Evolutionary conservation across 92 coral and sea anemone genomes (phyloP).

Genomic region (Bergia puertoricense): DNA sequence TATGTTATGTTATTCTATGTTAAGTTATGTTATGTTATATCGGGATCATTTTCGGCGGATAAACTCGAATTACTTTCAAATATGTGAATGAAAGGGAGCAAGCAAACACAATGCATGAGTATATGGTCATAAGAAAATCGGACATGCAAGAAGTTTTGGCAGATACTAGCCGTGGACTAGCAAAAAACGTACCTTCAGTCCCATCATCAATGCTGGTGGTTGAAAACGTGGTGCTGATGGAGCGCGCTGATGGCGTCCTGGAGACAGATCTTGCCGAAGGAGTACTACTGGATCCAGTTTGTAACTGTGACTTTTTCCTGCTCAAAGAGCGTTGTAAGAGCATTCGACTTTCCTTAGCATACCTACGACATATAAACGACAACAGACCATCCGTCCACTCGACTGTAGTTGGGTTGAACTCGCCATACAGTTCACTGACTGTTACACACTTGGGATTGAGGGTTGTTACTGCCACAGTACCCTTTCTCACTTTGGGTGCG

Average conservation of each 20-base stretch:
- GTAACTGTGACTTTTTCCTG: slow-evolving; percentile 46
- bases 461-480: slow-evolving; percentile 72
- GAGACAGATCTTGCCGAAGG: slow-evolving; percentile 45
- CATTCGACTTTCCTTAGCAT: slow-evolving; percentile 73
- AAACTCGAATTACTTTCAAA: too few relatives aligned
- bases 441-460: slow-evolving; percentile 95
- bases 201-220: slow-evolving; percentile 65
- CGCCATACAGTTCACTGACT: slow-evolving; percentile 90
- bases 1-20: too few relatives aligned
- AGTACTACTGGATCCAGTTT: slow-evolving; percentile 7
- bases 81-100: too few relatives aligned
- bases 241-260: slow-evolving; percentile 68
- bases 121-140: too few relatives aligned
- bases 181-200: slow-evolving; percentile 62
- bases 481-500: slow-evolving; percentile 64
- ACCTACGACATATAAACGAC: slow-evolving; percentile 78
- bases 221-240: slow-evolving; percentile 61
- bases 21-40: too few relatives aligned
- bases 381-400: slow-evolving; percentile 96
- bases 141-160: neutral
- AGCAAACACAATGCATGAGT: too few relatives aligned
- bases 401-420: slow-evolving; percentile 86
- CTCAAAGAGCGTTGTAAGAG: slow-evolving; percentile 28
- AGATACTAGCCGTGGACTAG: neutral
- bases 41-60: too few relatives aligned